A percentile compares a stretch with the other conserved stretches of the same genome.
Evolutionary conservation across 2,113 vertebrate genomes (phyloP).

Genomic region (Sardina pilchardus): DNA sequence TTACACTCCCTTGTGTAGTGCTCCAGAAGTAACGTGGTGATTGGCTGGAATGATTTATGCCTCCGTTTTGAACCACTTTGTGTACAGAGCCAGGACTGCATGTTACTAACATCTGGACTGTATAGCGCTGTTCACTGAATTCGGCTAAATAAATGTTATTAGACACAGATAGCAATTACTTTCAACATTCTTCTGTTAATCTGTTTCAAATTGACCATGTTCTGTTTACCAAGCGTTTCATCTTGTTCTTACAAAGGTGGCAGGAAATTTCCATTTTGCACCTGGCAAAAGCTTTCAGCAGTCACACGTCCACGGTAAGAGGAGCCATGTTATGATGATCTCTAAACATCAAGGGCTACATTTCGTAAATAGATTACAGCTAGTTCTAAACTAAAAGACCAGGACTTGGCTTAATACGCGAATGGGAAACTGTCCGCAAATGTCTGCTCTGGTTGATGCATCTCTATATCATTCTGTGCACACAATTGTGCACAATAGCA

Average conservation of each 20-base stretch:
- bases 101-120: no score
- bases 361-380: no score
- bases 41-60: neutral
- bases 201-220: constrained; percentile 16
- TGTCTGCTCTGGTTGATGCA: neutral
- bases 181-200: neutral
- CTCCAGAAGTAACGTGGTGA: neutral
- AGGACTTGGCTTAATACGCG: no score
- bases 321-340: neutral
- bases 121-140: no score
- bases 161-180: neutral
- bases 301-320: constrained; percentile 95
- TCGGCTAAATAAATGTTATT: neutral
- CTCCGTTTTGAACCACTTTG: neutral
- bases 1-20: neutral
- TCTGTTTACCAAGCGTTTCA: neutral
- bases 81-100: no score
- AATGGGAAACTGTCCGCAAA: neutral
- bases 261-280: constrained; percentile 98
- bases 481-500: neutral
- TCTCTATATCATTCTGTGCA: neutral
- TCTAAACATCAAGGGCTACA: neutral
- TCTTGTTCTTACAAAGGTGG: constrained; percentile 77
- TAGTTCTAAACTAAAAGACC: no score
- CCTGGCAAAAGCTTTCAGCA: constrained; percentile 99